Evolutionary conservation across 1,140 invertebrate species (phyloP).

Genomic region (Brachionus plicatilis): DNA sequence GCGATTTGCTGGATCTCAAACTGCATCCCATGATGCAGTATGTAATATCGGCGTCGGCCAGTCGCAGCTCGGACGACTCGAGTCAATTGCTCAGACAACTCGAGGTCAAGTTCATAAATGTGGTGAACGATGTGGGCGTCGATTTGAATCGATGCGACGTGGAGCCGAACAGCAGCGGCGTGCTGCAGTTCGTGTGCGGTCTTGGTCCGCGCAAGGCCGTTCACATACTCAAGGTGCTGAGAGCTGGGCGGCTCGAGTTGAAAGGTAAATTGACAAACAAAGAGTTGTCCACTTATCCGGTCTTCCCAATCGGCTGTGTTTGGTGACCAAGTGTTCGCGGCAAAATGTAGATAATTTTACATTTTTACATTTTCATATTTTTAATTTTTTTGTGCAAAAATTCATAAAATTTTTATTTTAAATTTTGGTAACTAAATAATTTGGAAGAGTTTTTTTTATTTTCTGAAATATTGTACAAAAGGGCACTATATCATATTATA

Average conservation of each 20-base stretch:
- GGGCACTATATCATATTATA: too few relatives aligned
- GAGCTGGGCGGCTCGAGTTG: neutral
- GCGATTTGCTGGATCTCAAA: constrained; percentile 87
- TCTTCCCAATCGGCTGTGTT: constrained; percentile 26
- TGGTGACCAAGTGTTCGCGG: constrained; percentile 53
- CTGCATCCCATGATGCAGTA: constrained; percentile 74
- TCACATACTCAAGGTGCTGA: neutral
- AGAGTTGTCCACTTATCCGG: neutral
- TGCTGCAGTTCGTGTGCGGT: constrained; percentile 97
- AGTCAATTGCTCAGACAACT: constrained; percentile 56
- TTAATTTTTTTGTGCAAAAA: too few relatives aligned
- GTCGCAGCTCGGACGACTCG: neutral
- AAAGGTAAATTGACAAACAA: neutral
- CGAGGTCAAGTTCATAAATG: constrained; percentile 80
- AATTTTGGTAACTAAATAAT: too few relatives aligned
- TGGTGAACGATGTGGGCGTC: constrained; percentile 96
- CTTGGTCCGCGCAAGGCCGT: constrained; percentile 84
- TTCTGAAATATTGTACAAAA: too few relatives aligned
- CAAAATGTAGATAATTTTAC: too few relatives aligned
- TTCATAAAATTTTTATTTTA: too few relatives aligned
- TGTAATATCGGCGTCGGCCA: neutral
- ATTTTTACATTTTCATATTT: too few relatives aligned
- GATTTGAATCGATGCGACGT: constrained; percentile 88
- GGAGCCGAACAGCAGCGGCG: constrained; percentile 70
- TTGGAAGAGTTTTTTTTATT: too few relatives aligned